Evolutionary conservation across 1,140 invertebrate genomes (phyloP).

Genomic region (Paramacrobiotus metropolitanus): DNA sequence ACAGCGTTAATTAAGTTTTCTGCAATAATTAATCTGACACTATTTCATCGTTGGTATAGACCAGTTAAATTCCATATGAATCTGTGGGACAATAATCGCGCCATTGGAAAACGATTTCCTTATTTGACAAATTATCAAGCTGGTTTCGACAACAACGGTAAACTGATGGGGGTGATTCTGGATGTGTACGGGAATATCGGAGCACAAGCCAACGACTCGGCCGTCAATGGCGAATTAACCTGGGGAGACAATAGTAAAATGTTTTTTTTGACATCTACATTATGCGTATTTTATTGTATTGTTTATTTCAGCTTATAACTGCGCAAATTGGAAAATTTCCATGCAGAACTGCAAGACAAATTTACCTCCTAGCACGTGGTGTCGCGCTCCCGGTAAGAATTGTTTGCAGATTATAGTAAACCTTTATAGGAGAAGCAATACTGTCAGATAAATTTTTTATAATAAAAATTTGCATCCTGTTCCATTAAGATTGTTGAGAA

Average conservation of each 20-base stretch:
- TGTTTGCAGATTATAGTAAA: background rate
- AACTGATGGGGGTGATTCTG: conserved; percentile 10
- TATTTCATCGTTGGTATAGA: background rate
- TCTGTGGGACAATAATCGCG: too few species aligned
- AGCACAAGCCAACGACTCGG: background rate
- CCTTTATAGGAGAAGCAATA: background rate
- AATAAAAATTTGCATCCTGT: background rate
- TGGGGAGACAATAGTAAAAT: background rate
- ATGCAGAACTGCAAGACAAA: conserved; percentile 10
- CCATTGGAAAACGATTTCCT: conserved; percentile 5
- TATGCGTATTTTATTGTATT: background rate
- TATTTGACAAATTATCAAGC: conserved; percentile 8
- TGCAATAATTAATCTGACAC: background rate
- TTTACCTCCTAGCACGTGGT: conserved; percentile 8
- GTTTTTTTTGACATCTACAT: background rate
- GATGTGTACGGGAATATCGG: conserved; percentile 5
- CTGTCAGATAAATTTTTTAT: background rate
- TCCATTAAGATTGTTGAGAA: background rate
- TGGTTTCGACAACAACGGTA: conserved; percentile 12
- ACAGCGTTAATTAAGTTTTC: background rate
- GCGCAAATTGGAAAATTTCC: conserved; percentile 15
- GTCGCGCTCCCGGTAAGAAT: conserved; percentile 12
- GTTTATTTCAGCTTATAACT: conserved; percentile 13
- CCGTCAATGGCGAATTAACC: background rate
- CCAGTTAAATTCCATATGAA: background rate